Evolutionary conservation across 2,113 vertebrate genomes (phyloP), one percentile per base, ranked within the genome.

Genomic region (Nansenia antarctica): DNA sequence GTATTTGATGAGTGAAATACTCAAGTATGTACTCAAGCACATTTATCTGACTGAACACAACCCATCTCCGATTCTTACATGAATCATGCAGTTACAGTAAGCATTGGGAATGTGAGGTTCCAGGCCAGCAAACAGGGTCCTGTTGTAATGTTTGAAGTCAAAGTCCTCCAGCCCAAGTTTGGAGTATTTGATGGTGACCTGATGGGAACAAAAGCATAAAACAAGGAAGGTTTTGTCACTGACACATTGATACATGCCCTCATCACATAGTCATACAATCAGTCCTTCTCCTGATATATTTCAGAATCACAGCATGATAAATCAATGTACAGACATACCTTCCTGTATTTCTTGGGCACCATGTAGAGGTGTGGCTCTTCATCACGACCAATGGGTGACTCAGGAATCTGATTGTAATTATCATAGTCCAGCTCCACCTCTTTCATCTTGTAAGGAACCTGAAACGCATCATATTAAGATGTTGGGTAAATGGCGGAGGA

Each of bases 51-150:
- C 22, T 34, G 1, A 60, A 35, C 1, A 20, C 0, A 7, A 24
- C 8, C 30, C 27, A 24, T 2, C 12, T 55, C 14, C 2, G 3
- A 8, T 30, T 22, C 79, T 84, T 75, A 98, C 98, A 93, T 99
- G 98, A 70, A 99, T 97, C 97, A 99, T 99, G 88, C 97, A 98
- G 91, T 99, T 99, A 81, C 98, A 99, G 92, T 99, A 99, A 29
- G 98, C 97, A 0, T 99, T 99, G 74, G 98, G 98, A 74, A 99
- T 99, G 75, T 99, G 98, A n/a, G 98, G 97, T 84, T 99, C 98
- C 84, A 99, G 85, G 0, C 98, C 98, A 0, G 96, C 98, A 76
- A 99, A 99, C 73, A 99, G 80, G 0, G 98, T 99, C 88, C 95
- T 97, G 89, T 99, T 99, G 90, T 99, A 99, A 86, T 99, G 98